These are phyloP conservation scores for Myrmecobius fasciatus DNA, from an alignment of 2,113 vertebrate genomes.

Conservation along the genomic window DNA sequence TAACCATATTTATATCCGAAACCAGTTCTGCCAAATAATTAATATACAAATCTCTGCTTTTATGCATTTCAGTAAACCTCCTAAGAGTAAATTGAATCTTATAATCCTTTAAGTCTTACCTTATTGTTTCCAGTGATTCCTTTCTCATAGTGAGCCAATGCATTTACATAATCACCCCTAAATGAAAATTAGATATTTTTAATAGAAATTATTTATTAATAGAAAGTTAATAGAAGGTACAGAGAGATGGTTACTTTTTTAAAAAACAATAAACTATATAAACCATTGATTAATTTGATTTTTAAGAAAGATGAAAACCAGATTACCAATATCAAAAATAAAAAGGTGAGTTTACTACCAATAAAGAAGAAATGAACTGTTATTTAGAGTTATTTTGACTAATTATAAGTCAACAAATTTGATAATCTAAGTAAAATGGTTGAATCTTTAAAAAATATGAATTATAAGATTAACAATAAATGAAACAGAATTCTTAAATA, in stretches of 20 bases:
- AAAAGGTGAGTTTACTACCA: too few species aligned
- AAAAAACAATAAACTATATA: too few species aligned
- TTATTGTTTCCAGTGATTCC: slow-evolving; percentile 91
- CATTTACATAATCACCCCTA: slow-evolving; percentile 97
- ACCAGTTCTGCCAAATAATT: not conserved
- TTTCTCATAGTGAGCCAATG: slow-evolving; percentile 97
- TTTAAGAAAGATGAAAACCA: too few species aligned
- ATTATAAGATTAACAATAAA: too few species aligned
- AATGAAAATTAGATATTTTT: slow-evolving; percentile 76
- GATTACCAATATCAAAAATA: too few species aligned
- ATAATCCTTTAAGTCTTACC: slow-evolving; percentile 83
- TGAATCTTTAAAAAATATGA: too few species aligned
- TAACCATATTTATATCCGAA: not conserved
- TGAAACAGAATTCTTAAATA: too few species aligned
- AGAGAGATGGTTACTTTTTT: not conserved
- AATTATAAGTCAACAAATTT: too few species aligned
- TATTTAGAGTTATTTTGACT: too few species aligned
- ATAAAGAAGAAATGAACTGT: too few species aligned
- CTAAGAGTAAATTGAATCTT: not conserved
- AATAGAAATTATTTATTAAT: slow-evolving; percentile 54
- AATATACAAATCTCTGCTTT: not conserved
- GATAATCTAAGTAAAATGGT: too few species aligned
- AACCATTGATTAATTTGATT: too few species aligned
- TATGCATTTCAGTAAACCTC: not conserved
- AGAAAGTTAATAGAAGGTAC: slow-evolving; percentile 12